These are phyloP conservation scores for Brassicogethes aeneus DNA, from an alignment of 2,888 invertebrate species.

Conservation along the genomic window DNA sequence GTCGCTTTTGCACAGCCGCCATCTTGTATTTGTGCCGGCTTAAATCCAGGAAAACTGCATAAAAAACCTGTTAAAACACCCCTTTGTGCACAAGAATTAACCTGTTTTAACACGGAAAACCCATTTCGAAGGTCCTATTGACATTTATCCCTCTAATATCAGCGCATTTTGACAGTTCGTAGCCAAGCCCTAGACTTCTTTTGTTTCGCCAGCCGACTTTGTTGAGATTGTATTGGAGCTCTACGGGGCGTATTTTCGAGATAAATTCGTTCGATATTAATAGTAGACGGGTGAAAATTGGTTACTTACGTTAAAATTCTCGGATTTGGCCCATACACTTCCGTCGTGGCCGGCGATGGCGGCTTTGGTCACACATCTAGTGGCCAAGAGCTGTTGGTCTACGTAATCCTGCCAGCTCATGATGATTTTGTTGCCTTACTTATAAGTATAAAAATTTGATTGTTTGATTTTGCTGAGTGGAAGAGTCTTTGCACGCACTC, in stretches of 20 bases:
- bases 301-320: slow-evolving; percentile 83
- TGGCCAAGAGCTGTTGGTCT: slow-evolving; percentile 93
- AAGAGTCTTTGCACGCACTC: slow-evolving; percentile 33
- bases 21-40: slow-evolving; percentile 34
- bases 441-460: too few relatives aligned
- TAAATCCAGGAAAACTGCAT: slow-evolving; percentile 9
- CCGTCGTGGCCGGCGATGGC: slow-evolving; percentile 94
- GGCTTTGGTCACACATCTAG: slow-evolving; percentile 89
- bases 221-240: too few relatives aligned
- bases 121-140: too few relatives aligned
- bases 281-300: too few relatives aligned
- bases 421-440: too few relatives aligned
- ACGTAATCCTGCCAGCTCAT: slow-evolving; percentile 99
- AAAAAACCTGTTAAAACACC: slow-evolving; percentile 3
- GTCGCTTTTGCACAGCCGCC: slow-evolving; percentile 33
- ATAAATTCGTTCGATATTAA: too few relatives aligned
- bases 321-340: slow-evolving; percentile 91
- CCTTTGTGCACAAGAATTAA: slow-evolving; percentile 1
- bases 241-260: too few relatives aligned
- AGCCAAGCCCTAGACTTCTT: slow-evolving; percentile 24
- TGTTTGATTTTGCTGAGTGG: too few relatives aligned
- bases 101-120: too few relatives aligned
- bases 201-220: slow-evolving; percentile 12
- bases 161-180: too few relatives aligned
- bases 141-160: too few relatives aligned